Evolutionary conservation across 2,888 invertebrate genomes (phyloP), one percentile per base, ranked within the genome.

Genomic region (Liopterus haemorrhoidalis): DNA sequence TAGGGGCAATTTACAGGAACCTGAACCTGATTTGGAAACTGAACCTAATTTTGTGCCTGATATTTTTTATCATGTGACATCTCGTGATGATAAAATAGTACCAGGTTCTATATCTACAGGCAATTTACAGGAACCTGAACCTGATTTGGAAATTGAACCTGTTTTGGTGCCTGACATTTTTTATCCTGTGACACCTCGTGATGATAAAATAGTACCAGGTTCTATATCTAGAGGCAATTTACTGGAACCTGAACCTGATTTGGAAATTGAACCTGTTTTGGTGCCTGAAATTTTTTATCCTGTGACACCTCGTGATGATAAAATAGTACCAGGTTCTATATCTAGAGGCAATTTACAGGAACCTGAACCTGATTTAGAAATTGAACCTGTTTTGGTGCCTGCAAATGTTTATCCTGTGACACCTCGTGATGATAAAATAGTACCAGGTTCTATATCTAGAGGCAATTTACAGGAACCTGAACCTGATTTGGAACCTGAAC

Each of bases 31-130:
- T 30, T 11, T 12, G 30, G 20, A 30, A 39, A 39, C 20, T 8
- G 30, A 39, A 39, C n/a, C 30, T 28, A 11, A 14, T 8, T 18
- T 6, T 15, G 4, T 31, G 1, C 40, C 6, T 22, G 24, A 21
- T 14, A 31, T 21, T n/a, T n/a, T n/a, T n/a, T n/a, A n/a, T 8
- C 41, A 31, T 22, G 22, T 22, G n/a, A 50, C 42, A 1, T 43
- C 48, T 16, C 35, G 38, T 46, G 36, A 20, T 30, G 50, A 50
- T n/a, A 48, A 43, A 46, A 41, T 41, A 16, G 41, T 41, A 6
- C 41, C 41, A 1, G 41, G 41, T 15, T 41, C 39, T 11, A 39
- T 39, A 14, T 39, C 28, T 30, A 18, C 28, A 30, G 39, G 39
- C 19, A 21, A 25, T 40, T 8, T 49, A 12, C 43, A 43, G 11